phyloP scores from a whole-genome alignment of 2,797 vertebrate species.

The Peromyscus aztecus region DNA sequence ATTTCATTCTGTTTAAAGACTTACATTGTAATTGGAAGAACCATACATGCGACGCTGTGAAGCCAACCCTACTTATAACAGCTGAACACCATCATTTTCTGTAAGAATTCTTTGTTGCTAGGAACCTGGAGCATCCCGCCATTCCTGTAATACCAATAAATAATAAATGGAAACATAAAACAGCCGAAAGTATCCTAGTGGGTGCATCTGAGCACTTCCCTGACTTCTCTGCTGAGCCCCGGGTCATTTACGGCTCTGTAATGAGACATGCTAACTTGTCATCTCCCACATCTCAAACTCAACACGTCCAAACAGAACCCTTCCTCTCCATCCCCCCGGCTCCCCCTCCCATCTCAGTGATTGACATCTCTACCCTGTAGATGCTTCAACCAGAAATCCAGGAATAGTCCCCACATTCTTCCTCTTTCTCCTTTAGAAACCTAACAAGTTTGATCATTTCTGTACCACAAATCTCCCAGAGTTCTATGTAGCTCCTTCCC shows the following conservation, averaged over 20 bases:
- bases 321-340: background rate
- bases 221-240: background rate
- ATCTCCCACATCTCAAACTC: slow-evolving; percentile 1
- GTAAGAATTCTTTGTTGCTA: slow-evolving; percentile 8
- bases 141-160: slow-evolving; percentile 30
- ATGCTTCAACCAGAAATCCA: background rate
- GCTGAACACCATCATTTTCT: slow-evolving; percentile 1
- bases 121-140: background rate
- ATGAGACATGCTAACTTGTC: background rate
- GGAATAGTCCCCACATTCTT: background rate
- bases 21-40: background rate
- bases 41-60: background rate
- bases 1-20: background rate
- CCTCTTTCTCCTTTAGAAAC: background rate
- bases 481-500: background rate
- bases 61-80: background rate
- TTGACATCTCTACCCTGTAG: background rate
- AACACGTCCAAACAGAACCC: background rate
- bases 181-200: background rate
- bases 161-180: slow-evolving; percentile 39
- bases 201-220: background rate
- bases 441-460: background rate
- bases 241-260: background rate
- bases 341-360: background rate
- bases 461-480: background rate